Conservation (phyloP, 2,888 invertebrate genomes). For the Hydriomena furcata region DNA sequence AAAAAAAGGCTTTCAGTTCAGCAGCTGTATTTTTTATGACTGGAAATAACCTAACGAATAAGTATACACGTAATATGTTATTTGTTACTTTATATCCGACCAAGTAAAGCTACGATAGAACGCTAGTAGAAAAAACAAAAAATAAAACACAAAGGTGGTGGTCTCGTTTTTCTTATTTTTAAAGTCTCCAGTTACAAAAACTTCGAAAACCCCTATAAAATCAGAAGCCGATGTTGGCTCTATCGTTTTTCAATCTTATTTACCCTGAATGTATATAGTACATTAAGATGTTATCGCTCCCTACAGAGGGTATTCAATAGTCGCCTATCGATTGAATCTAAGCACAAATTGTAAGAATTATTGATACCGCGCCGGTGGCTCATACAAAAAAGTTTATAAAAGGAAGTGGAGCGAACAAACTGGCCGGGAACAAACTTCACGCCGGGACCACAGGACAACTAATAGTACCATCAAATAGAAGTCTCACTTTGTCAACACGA, state of each 20-base stretch:
- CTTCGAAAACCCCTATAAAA: conserved; percentile 5
- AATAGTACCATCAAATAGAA: not conserved
- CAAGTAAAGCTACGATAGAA: no score
- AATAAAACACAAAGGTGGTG: not conserved
- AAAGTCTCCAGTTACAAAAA: not conserved
- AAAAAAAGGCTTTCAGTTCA: no score
- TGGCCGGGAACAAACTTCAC: conserved; percentile 75
- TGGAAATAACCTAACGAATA: no score
- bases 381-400: conserved; percentile 80
- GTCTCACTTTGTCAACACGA: not conserved
- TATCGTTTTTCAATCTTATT: conserved; percentile 22
- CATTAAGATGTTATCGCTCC: conserved; percentile 44
- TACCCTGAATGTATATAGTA: conserved; percentile 13
- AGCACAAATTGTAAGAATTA: conserved; percentile 74
- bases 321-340: conserved; percentile 55
- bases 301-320: conserved; percentile 40
- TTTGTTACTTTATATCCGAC: no score
- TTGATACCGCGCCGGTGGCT: conserved; percentile 69
- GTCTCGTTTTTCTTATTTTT: not conserved
- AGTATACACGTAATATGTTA: no score
- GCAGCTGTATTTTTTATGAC: no score
- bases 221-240: conserved; percentile 3
- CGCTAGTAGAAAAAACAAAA: no score
- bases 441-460: conserved; percentile 48
- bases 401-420: conserved; percentile 80